phyloP scores from a whole-genome alignment of 2,888 invertebrate genomes.

The Bimastos eiseni region DNA sequence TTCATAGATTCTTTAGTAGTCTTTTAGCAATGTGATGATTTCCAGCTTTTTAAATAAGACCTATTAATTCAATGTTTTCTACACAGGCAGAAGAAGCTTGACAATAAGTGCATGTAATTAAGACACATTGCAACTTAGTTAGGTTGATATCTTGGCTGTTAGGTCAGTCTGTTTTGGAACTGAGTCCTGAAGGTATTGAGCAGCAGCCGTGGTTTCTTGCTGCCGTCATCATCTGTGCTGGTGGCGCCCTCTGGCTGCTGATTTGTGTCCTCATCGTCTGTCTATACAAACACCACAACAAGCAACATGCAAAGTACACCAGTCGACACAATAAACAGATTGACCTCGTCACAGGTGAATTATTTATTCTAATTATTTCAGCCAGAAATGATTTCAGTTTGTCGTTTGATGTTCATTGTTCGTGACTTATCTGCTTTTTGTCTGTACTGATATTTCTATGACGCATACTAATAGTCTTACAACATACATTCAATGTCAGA shows the following conservation, averaged over 20 bases:
- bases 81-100: background rate
- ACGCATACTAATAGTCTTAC: too few species aligned
- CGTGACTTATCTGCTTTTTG: background rate
- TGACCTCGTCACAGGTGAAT: background rate
- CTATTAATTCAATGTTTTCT: background rate
- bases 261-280: slow-evolving; percentile 27
- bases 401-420: background rate
- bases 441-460: background rate
- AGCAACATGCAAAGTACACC: slow-evolving; percentile 15
- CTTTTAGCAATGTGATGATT: too few species aligned
- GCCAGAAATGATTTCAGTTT: background rate
- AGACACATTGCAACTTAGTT: background rate
- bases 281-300: slow-evolving; percentile 20
- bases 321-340: background rate
- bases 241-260: slow-evolving; percentile 27
- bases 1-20: background rate
- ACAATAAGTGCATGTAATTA: background rate
- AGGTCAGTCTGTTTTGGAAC: slow-evolving; percentile 7
- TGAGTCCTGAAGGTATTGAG: background rate
- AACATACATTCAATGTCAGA: too few species aligned
- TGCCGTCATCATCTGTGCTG: slow-evolving; percentile 24
- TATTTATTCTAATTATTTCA: background rate
- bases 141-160: too few species aligned
- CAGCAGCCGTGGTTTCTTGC: slow-evolving; percentile 23
- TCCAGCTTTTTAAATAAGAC: background rate